Evolutionary conservation across 2,113 vertebrate genomes (phyloP), one percentile per base, ranked within the genome.

Genomic region (Dinomys branickii): DNA sequence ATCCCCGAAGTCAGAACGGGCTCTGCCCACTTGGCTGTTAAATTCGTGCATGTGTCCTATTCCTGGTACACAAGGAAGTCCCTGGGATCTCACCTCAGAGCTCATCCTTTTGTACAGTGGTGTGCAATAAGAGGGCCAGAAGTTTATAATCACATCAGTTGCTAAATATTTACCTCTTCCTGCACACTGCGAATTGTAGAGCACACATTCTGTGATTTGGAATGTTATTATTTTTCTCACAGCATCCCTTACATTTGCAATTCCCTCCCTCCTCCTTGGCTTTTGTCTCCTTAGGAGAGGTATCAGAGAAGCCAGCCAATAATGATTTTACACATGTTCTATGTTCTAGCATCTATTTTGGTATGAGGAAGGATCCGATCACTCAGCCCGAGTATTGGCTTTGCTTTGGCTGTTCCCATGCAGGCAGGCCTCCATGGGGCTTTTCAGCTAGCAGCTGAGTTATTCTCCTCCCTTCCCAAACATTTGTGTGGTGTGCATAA

Each of bases 71-170:
- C 95, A 50, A 41, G 58, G 84, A 56, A 73, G 38, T 83, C 91
- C 94, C 86, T 54, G 26, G 47, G 47, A 81, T 77, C n/a, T 96
- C 94, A 91, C 73, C 81, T 83, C 93, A 82, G 56, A 95, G 56
- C 22, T 92, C 52, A 56, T 94, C 22, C 33, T 33, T 97, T 93
- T 82, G 69, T 94, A 86, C 82, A 84, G 30, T 6, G 20, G 91
- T 94, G 28, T 26, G 30, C 89, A 88, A 8, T 41, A 93, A 58
- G 91, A 96, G 88, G 59, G 59, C 44, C 9, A 65, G 84, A 97
- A 47, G 71, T 97, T 61, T 77, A 85, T 54, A 97, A 12, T 0
- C 0, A 11, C 54, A 83, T 20, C 93, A 56, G 1, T 73, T 97
- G 35, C 44, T 35, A 83, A n/a, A 7, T 20, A 0, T 90, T 71